Percentiles rank a stretch among this genome's conserved stretches.
Evolutionary conservation across 2,113 vertebrate genomes (phyloP).

Genomic region (Pelobates fuscus): DNA sequence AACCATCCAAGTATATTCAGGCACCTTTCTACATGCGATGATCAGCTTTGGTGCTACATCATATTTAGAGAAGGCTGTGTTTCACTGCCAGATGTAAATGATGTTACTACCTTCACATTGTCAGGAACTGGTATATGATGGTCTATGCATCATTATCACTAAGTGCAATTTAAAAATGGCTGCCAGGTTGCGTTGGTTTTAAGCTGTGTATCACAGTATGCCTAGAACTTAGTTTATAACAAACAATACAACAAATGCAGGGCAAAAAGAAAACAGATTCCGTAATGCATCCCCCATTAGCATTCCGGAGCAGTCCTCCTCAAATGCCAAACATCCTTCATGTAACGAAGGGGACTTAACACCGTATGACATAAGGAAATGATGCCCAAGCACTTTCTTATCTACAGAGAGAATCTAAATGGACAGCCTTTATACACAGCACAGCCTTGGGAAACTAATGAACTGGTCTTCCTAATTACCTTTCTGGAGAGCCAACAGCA

Average conservation of each 20-base stretch:
- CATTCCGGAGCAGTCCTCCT: conserved; percentile 23
- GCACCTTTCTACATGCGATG: too few species aligned
- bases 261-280: conserved; percentile 2
- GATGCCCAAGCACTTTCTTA: conserved; percentile 49
- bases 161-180: too few species aligned
- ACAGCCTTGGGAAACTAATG: conserved; percentile 46
- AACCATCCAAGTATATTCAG: too few species aligned
- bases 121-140: too few species aligned
- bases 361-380: conserved; percentile 40
- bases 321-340: conserved; percentile 41
- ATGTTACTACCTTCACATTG: too few species aligned
- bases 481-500: conserved; percentile 50
- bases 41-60: too few species aligned
- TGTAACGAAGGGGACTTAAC: conserved; percentile 34
- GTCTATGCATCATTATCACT: too few species aligned
- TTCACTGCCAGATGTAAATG: too few species aligned
- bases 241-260: not conserved
- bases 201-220: not conserved
- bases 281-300: conserved; percentile 22
- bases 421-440: conserved; percentile 43
- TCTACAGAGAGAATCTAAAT: conserved; percentile 50
- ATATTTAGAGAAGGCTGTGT: too few species aligned
- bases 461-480: conserved; percentile 50
- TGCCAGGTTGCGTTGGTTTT: not conserved
- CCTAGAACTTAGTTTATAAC: too few species aligned